A percentile compares a stretch with the other conserved stretches of the same genome.
phyloP scores from a whole-genome alignment of 2,113 vertebrate genomes.

The Piprites chloris region DNA sequence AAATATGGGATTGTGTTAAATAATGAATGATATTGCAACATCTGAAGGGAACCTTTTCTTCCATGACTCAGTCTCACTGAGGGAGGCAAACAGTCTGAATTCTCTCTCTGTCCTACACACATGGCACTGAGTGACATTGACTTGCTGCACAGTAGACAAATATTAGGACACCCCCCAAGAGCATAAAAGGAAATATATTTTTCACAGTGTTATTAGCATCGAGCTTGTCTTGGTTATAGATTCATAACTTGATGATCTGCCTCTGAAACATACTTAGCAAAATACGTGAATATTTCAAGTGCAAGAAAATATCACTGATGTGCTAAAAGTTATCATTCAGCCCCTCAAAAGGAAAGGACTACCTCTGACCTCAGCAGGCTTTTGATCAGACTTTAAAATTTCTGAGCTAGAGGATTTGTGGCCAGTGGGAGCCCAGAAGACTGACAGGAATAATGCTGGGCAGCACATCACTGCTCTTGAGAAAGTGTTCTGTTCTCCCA shows the following conservation, averaged over 20 bases:
- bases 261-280: neutral
- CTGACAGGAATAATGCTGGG: neutral
- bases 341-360: neutral
- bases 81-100: neutral
- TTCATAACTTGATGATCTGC: neutral
- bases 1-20: neutral
- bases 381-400: neutral
- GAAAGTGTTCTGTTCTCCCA: neutral
- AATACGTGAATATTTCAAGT: neutral
- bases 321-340: neutral
- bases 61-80: neutral
- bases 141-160: neutral
- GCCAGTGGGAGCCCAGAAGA: neutral
- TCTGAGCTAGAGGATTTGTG: neutral
- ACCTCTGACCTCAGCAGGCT: neutral
- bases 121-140: neutral
- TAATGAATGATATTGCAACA: neutral
- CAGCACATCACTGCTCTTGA: accelerated
- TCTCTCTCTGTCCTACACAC: neutral
- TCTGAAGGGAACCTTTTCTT: neutral
- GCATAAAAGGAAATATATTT: neutral
- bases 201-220: neutral
- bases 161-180: neutral
- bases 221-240: neutral
- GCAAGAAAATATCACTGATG: neutral